Base-by-base conservation (phyloP, 2,888 invertebrate species). In the Philopedon plagiatum region DNA sequence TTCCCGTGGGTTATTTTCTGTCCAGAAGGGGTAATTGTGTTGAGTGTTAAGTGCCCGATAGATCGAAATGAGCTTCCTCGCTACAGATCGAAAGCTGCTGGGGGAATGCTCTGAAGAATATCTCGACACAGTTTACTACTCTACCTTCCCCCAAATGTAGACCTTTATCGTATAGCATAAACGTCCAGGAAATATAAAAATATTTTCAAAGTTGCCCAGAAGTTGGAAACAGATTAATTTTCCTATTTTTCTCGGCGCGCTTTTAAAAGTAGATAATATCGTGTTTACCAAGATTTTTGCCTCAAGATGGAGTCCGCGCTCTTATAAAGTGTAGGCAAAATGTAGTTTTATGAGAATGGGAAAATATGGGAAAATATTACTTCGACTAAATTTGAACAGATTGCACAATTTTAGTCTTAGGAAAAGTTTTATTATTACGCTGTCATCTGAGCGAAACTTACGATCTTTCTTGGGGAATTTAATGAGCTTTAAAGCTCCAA, bases 181-280 rank as follows among this genome's bases (percentile, higher is more conserved):
- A 58, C 57, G 57, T 58, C 57, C 57, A 37, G 57, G 39, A 58
- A 58, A 58, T 58, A 58, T 58, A 58, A 61, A 68, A 68, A 68
- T 61, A 68, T 61, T 64, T 64, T 29, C 5, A 54, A 68, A 61
- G 51, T 41, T 54, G 57, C 34, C 51, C 41, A 11, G 46, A 69
- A 69, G 44, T 69, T 69, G 26, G 32, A 34, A 62, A 56, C 37
- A 63, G 64, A 70, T 64, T 63, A 70, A 70, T 70, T 70, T 64
- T 57, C 70, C 57, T 62, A 69, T 69, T 69, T 63, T 63, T 63
- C 64, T 41, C 29, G 46, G 57, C 46, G 32, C 58, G 62, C 69
- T 69, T 69, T 70, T 44, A 51, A 63, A 70, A 70, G 64, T 64
- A 64, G 70, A 63, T 70, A 70, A 70, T 62, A 64, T 64, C 58